Evolutionary conservation across 2,888 invertebrate genomes (phyloP).

Genomic region (Sphaerophoria rueppellii): DNA sequence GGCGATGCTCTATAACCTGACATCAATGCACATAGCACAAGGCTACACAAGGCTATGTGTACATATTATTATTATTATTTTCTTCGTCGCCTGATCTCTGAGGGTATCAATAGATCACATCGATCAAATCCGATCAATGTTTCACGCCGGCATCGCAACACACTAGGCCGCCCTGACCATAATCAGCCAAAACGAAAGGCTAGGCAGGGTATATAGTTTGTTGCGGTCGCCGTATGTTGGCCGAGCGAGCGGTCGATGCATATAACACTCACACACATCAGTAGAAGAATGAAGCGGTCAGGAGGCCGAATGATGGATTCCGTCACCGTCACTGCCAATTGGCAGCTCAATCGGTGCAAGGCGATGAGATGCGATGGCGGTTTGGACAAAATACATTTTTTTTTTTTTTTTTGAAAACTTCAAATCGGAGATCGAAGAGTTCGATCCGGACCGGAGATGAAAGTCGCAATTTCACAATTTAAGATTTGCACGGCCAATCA

Average conservation of each 20-base stretch:
- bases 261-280: slow-evolving; percentile 35
- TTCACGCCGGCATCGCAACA: slow-evolving; percentile 69
- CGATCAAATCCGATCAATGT: slow-evolving; percentile 71
- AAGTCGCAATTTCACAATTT: slow-evolving; percentile 74
- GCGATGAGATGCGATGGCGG: slow-evolving; percentile 30
- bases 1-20: slow-evolving; percentile 62
- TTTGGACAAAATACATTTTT: slow-evolving; percentile 37
- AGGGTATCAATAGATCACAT: slow-evolving; percentile 74
- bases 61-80: neutral
- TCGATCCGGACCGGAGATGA: slow-evolving; percentile 69
- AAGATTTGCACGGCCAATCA: slow-evolving; percentile 74
- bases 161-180: slow-evolving; percentile 62
- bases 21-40: slow-evolving; percentile 2
- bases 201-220: slow-evolving; percentile 3
- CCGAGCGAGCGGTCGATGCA: no score
- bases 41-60: slow-evolving; percentile 19
- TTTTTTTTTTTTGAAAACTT: slow-evolving; percentile 16
- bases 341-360: slow-evolving; percentile 69
- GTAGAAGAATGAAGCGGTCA: slow-evolving; percentile 47
- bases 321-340: slow-evolving; percentile 66
- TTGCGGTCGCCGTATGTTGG: slow-evolving; percentile 29
- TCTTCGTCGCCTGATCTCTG: slow-evolving; percentile 58
- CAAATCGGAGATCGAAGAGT: slow-evolving; percentile 61
- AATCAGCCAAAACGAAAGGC: slow-evolving; percentile 73
- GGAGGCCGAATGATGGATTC: slow-evolving; percentile 52